Percentiles rank a stretch among this genome's conserved stretches.
Conservation (phyloP, 2,888 invertebrate genomes). For the Omphaloscelis lunosa region DNA sequence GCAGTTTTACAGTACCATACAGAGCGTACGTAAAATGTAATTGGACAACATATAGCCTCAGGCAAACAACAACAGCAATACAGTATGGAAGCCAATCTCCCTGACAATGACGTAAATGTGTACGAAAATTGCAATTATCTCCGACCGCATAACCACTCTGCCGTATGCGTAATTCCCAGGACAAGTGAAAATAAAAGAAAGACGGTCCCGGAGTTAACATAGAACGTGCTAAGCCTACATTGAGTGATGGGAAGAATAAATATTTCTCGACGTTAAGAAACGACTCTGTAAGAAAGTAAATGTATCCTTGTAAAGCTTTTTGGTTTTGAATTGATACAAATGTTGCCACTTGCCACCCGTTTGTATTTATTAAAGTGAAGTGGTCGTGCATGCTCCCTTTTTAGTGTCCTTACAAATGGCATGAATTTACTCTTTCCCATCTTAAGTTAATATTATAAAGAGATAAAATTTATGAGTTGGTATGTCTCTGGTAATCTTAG, state of each 20-base stretch:
- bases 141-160: slow-evolving; percentile 24
- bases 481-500: too few species aligned
- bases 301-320: slow-evolving; percentile 35
- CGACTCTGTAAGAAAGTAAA: slow-evolving; percentile 39
- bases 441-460: too few species aligned
- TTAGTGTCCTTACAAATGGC: slow-evolving; percentile 1
- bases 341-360: slow-evolving; percentile 33
- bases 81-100: slow-evolving; percentile 33
- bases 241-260: slow-evolving; percentile 66
- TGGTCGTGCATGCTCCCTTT: not conserved
- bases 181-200: slow-evolving; percentile 40
- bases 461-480: too few species aligned
- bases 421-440: not conserved
- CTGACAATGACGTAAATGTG: slow-evolving; percentile 31
- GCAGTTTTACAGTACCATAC: not conserved
- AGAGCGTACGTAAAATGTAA: slow-evolving; percentile 25
- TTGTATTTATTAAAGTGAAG: slow-evolving; percentile 34
- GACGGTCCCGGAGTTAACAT: slow-evolving; percentile 36
- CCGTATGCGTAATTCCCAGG: slow-evolving; percentile 38
- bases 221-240: slow-evolving; percentile 48
- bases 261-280: slow-evolving; percentile 54
- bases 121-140: slow-evolving; percentile 56
- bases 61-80: slow-evolving; percentile 11
- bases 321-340: slow-evolving; percentile 56
- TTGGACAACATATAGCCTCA: slow-evolving; percentile 20